Conservation (phyloP, 1,140 invertebrate genomes). For the Penaeus indicus region DNA sequence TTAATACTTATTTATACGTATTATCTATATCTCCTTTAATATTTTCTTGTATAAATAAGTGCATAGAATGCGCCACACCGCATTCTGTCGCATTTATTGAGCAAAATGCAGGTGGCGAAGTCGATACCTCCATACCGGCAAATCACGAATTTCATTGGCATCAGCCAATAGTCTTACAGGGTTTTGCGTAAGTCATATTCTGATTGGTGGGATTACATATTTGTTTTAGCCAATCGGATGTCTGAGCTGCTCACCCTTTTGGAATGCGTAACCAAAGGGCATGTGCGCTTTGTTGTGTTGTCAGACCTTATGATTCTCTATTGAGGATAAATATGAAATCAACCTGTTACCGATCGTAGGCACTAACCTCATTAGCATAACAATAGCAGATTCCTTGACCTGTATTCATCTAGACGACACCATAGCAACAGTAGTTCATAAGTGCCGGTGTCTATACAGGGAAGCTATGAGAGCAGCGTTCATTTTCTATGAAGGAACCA, state of each 20-base stretch:
- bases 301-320: slow-evolving; percentile 37
- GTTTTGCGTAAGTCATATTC: slow-evolving; percentile 33
- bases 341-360: slow-evolving; percentile 63
- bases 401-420: slow-evolving; percentile 64
- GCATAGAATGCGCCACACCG: no score
- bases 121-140: no score
- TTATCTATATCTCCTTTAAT: no score
- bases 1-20: no score
- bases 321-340: slow-evolving; percentile 60
- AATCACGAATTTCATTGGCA: neutral
- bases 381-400: slow-evolving; percentile 64
- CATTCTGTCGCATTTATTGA: no score
- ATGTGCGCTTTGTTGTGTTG: neutral
- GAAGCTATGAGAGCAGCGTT: neutral
- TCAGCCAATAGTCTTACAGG: slow-evolving; percentile 10
- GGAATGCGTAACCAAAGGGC: slow-evolving; percentile 54
- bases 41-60: no score
- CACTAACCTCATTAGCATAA: slow-evolving; percentile 63
- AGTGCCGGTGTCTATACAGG: neutral
- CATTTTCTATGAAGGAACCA: slow-evolving; percentile 6
- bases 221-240: slow-evolving; percentile 23
- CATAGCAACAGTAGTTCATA: slow-evolving; percentile 48
- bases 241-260: neutral
- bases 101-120: no score
- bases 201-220: slow-evolving; percentile 12